Conservation (phyloP, 2,113 vertebrate genomes). For the Mugil cephalus region DNA sequence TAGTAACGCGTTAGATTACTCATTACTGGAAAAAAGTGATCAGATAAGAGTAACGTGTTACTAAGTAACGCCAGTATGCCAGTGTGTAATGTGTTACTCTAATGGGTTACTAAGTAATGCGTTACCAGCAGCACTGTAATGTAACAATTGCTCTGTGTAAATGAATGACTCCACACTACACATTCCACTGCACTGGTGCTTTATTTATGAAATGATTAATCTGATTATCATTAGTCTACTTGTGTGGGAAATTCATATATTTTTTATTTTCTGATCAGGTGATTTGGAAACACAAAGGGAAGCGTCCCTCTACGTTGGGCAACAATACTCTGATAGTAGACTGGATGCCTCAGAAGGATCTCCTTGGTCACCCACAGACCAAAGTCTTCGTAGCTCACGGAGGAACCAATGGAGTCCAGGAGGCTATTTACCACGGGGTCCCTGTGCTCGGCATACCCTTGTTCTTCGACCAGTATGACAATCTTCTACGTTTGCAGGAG, state of each 20-base stretch:
- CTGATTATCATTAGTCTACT: too few relatives aligned
- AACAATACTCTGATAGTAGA: slow-evolving; percentile 79
- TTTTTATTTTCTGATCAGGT: slow-evolving; percentile 57
- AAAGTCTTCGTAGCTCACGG: slow-evolving; percentile 80
- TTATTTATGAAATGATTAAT: too few relatives aligned
- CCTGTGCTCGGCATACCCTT: slow-evolving; percentile 79
- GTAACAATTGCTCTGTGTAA: too few relatives aligned
- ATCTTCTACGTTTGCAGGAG: slow-evolving; percentile 73
- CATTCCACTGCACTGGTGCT: too few relatives aligned
- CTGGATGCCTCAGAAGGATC: slow-evolving; percentile 83
- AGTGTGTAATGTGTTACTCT: too few relatives aligned
- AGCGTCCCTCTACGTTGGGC: slow-evolving; percentile 73
- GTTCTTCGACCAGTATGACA: slow-evolving; percentile 83
- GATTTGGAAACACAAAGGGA: slow-evolving; percentile 78
- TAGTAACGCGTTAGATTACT: too few relatives aligned
- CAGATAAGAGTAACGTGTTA: too few relatives aligned
- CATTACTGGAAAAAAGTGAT: too few relatives aligned
- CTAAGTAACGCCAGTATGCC: too few relatives aligned
- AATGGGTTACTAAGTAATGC: too few relatives aligned
- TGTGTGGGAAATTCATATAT: neutral
- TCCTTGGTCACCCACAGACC: slow-evolving; percentile 79
- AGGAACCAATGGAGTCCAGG: slow-evolving; percentile 82
- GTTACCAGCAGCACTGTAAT: too few relatives aligned
- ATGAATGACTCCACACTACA: too few relatives aligned
- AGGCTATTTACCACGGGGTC: slow-evolving; percentile 78